Conservation (phyloP, 2,888 invertebrate genomes). For the Calameuta filiformis region DNA sequence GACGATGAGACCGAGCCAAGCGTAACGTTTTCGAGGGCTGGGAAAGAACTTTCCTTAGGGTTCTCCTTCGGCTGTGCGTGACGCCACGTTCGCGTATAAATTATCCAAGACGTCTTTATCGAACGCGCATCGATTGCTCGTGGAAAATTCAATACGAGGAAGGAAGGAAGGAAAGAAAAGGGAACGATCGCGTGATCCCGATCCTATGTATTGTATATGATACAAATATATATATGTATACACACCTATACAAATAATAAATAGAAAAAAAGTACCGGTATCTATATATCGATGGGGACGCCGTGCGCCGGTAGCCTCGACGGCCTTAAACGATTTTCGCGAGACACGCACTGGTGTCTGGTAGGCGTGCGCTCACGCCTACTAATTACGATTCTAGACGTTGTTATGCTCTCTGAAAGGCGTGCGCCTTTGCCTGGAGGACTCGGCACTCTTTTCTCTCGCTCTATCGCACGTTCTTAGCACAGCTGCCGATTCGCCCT, state of each 20-base stretch:
- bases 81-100: constrained; percentile 8
- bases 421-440: constrained; percentile 10
- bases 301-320: constrained; percentile 25
- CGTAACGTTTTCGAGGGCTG: constrained; percentile 14
- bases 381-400: constrained; percentile 64
- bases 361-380: constrained; percentile 64
- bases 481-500: not conserved
- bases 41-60: constrained; percentile 15
- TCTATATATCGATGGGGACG: not conserved
- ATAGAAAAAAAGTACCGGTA: not conserved
- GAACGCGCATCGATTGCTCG: not conserved
- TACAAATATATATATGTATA: constrained; percentile 1
- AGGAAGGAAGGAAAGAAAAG: not conserved
- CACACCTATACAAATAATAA: not conserved
- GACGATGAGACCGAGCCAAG: not conserved
- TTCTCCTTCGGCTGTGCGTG: constrained; percentile 12
- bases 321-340: constrained; percentile 41
- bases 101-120: not conserved
- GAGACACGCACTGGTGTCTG: constrained; percentile 52
- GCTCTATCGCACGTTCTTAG: not conserved
- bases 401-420: constrained; percentile 43
- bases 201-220: not conserved
- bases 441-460: not conserved
- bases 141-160: not conserved
- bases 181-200: not conserved